Base-by-base conservation (phyloP, 2,888 invertebrate species). In the Barypeithes pellucidus region DNA sequence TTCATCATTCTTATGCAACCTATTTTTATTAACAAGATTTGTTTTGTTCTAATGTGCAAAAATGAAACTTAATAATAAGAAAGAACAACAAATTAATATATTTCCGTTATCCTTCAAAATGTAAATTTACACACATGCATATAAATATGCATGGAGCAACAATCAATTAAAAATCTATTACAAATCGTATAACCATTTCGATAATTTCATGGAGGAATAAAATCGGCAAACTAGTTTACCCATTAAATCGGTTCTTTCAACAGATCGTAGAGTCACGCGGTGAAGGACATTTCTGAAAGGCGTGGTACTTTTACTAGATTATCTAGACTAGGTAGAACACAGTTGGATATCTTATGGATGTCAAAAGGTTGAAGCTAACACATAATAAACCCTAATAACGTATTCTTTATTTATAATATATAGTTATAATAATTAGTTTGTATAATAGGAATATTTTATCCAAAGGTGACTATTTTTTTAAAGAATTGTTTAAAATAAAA, bases 301-400 rank as follows among this genome's bases (percentile, higher is more conserved):
- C 71, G 71, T 71, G 71, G 71, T 71, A 71, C 71, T 71, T 71
- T 71, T 71, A 71, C 71, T 70, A 65, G 70, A 63, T 70, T 50
- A 41, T 63, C 63, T 70, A 70, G 57, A 57, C 62, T 29, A 29
- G 63, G 57, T 70, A 57, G 63, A n/a, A 57, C 63, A 61, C 29
- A 61, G 61, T 43, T 43, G 43, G 61, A 16, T 61, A 61, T 43
- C 45, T 61, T 16, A 45, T 61, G 16, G 24, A 61, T 45, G 61
- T 14, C 29, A 29, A 29, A 29, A 29, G 29, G 29, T 29, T 9
- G 29, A 29, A 5, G 3, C 7, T 29, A 7, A 24, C 7, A 29
- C 1, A 2, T 29, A 5, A 29, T 7, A 29, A 29, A 5, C 29
- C 9, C 29, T 29, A 29, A 29, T 29, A 29, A 4, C n/a, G n/a